Conservation (phyloP, 2,113 vertebrate genomes). For the Caretta caretta region DNA sequence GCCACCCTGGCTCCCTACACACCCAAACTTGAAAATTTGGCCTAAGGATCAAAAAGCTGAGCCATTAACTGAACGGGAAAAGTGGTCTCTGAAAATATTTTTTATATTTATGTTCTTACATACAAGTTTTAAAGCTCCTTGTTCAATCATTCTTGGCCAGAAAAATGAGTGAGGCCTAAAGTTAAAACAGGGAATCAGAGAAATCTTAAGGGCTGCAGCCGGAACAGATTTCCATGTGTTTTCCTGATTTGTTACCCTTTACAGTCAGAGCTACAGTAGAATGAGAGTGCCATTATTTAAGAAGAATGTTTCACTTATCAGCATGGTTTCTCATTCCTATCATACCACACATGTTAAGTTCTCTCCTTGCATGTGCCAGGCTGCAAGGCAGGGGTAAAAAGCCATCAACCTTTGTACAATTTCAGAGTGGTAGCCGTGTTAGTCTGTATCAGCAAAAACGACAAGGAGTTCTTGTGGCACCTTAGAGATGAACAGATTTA, state of each 20-base stretch:
- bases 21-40: neutral
- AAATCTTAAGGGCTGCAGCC: neutral
- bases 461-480: too few relatives aligned
- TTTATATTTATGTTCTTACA: neutral
- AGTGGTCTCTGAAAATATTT: rapidly evolving
- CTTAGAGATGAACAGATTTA: too few relatives aligned
- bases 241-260: neutral
- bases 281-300: neutral
- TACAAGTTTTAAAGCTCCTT: neutral
- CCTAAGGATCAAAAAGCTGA: neutral
- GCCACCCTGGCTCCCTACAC: too few relatives aligned
- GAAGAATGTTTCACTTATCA: neutral
- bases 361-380: neutral
- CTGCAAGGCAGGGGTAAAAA: neutral
- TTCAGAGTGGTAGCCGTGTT: too few relatives aligned
- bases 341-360: neutral
- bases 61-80: neutral
- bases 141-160: neutral
- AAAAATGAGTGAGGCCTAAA: neutral
- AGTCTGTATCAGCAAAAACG: too few relatives aligned
- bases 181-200: neutral
- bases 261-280: neutral
- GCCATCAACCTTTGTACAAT: neutral
- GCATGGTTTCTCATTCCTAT: neutral
- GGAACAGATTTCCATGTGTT: neutral